phyloP scores from a whole-genome alignment of 2,113 vertebrate species.

The Phaethornis superciliosus region DNA sequence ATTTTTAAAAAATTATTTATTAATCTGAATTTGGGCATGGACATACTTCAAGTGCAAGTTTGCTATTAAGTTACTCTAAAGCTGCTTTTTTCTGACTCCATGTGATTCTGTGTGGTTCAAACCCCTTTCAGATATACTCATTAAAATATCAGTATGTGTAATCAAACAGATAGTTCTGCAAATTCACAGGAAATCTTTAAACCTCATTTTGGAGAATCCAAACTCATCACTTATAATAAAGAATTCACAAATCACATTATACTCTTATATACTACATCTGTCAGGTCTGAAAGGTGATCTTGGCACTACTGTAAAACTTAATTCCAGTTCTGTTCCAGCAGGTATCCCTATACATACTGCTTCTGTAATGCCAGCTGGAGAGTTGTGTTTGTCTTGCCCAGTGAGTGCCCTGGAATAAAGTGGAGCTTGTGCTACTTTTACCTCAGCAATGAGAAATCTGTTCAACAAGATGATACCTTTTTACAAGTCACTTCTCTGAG shows the following conservation, averaged over 20 bases:
- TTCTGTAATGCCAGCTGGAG: not conserved
- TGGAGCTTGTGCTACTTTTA: not conserved
- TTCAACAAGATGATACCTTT: not conserved
- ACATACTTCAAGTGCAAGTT: not conserved
- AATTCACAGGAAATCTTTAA: not conserved
- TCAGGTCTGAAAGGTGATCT: not conserved
- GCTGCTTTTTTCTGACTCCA: not conserved
- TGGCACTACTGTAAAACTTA: not conserved
- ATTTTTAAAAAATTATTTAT: not conserved
- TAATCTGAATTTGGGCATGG: not conserved
- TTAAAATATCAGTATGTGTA: not conserved
- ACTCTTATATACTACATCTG: not conserved
- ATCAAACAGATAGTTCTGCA: not conserved
- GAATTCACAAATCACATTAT: not conserved
- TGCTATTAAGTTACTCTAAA: not conserved
- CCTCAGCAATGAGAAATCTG: not conserved
- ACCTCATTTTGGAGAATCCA: not conserved
- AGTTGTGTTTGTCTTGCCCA: not conserved
- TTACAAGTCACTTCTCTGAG: not conserved
- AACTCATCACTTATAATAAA: not conserved
- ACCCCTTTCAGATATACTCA: not conserved
- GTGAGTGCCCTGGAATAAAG: not conserved
- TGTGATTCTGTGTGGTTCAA: not conserved
- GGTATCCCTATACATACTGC: not conserved
- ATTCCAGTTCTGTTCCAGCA: not conserved